A percentile compares a stretch with the other conserved stretches of the same genome.
Evolutionary conservation across 1,140 invertebrate species (phyloP).

Genomic region (Solen grandis): DNA sequence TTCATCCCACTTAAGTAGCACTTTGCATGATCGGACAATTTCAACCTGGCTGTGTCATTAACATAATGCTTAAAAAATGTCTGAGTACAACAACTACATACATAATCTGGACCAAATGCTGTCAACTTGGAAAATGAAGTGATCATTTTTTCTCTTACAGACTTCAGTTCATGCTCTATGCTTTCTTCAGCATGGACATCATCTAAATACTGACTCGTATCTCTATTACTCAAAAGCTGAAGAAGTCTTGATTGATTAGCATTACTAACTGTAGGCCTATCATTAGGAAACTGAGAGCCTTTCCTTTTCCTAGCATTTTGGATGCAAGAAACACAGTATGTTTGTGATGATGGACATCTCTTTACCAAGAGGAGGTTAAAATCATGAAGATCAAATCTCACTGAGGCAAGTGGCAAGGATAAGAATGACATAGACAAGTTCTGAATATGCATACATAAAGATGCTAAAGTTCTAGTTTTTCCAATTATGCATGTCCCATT

Average conservation of each 20-base stretch:
- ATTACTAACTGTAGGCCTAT: too few relatives aligned
- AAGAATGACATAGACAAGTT: background rate
- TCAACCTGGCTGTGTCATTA: background rate
- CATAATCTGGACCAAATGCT: constrained; percentile 13
- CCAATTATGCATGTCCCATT: constrained; percentile 13
- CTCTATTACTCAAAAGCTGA: too few relatives aligned
- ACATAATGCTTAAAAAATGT: constrained; percentile 51
- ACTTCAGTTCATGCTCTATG: background rate
- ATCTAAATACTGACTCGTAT: too few relatives aligned
- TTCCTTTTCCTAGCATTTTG: too few relatives aligned
- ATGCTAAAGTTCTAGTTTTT: background rate
- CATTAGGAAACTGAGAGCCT: too few relatives aligned
- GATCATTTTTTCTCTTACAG: too few relatives aligned
- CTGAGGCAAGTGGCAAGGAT: background rate
- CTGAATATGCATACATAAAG: background rate
- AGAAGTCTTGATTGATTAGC: too few relatives aligned
- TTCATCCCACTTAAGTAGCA: background rate
- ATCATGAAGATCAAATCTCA: background rate
- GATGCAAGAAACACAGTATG: background rate
- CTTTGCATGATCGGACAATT: too few relatives aligned
- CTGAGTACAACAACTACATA: constrained; percentile 47
- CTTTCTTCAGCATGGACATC: too few relatives aligned
- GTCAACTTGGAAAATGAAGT: background rate
- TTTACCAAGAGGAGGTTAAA: background rate
- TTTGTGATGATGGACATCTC: background rate